Base-by-base conservation (phyloP, 2,113 vertebrate species). In the Anhinga anhinga region DNA sequence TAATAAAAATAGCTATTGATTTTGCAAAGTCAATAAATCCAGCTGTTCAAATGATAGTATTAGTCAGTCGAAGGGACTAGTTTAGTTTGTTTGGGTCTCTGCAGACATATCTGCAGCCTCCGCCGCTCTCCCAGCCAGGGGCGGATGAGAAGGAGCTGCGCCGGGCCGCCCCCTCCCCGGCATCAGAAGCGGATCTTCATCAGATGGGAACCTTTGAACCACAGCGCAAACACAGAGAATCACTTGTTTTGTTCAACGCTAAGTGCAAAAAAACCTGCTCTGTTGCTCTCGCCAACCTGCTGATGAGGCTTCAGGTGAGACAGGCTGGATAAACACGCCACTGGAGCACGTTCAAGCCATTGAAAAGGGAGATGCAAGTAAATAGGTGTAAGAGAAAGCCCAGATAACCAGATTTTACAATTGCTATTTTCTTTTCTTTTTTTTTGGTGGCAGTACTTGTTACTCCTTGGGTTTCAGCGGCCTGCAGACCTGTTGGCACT, bases 1-100 rank as follows among this genome's bases (percentile, higher is more conserved):
- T 97, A 97, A 98, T 97, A 98, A 98, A 97, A 98, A 97, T 97
- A 98, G 84, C 82, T 98, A 97, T 97, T 94, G 95, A 98, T 97
- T 96, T 95, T 97, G 71, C 86, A 93, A 86, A 97, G 94, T 97
- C 94, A 98, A 95, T 97, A 97, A 96, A 96, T 98, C 92, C 95
- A 88, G 93, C 96, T 93, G 92, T 97, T 96, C 74, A 59, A n/a
- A 62, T 53, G 92, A 83, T 93, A 42, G 78, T 69, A 58, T 77
- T 79, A 94, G 94, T 56, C 74, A 71, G 86, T 82, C 56, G 50
- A 62, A 55, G 94, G 94, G 47, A 71, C 76, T 12, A 36, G 78
- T 74, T 92, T 30, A 55, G 94, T 82, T 96, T 81, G 83, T 88
- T 95, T 96, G 96, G 92, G 58, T 76, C 89, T 50, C 81, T 36